Conservation (phyloP, 1,140 invertebrate species). For the Penaeus vannamei region DNA sequence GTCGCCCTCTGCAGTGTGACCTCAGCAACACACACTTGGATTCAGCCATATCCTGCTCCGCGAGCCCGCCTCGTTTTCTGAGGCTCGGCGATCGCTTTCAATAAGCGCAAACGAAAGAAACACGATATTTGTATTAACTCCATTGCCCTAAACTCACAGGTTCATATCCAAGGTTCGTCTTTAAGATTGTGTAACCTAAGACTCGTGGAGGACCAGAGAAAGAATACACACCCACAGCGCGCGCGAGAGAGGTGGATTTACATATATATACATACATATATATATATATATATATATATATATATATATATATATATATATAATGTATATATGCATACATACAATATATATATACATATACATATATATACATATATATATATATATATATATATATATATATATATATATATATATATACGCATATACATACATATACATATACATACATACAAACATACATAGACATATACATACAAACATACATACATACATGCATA, state of each 20-base stretch:
- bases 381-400: conserved; percentile 30
- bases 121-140: too few relatives aligned
- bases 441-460: neutral
- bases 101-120: too few relatives aligned
- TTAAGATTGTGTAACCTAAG: too few relatives aligned
- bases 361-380: neutral
- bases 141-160: too few relatives aligned
- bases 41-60: too few relatives aligned
- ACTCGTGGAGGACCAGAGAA: neutral
- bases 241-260: neutral
- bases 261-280: conserved; percentile 29
- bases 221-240: neutral
- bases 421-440: neutral
- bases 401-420: conserved; percentile 27
- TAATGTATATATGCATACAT: conserved; percentile 8
- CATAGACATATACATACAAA: neutral
- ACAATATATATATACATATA: neutral
- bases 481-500: neutral
- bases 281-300: conserved; percentile 24
- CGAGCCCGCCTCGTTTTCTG: too few relatives aligned
- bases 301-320: conserved; percentile 10
- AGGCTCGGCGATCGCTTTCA: too few relatives aligned
- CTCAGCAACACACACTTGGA: too few relatives aligned
- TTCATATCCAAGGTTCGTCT: too few relatives aligned
- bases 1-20: too few relatives aligned